These are phyloP conservation scores for Brachionichthys hirsutus DNA, from an alignment of 2,113 vertebrate species.

Conservation along the genomic window DNA sequence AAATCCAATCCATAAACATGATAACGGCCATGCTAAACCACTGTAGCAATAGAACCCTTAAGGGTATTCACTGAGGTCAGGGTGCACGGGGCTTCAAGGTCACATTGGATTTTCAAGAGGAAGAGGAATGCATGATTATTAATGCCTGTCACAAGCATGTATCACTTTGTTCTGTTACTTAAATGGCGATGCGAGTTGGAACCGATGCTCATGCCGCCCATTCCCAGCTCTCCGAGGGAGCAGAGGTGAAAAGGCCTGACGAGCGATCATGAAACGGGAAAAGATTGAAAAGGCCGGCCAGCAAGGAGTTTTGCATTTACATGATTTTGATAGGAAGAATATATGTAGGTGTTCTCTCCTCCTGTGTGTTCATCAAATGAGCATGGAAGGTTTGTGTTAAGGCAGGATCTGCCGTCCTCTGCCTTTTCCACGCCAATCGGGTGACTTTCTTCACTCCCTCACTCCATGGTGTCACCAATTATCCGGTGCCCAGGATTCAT, in stretches of 20 bases:
- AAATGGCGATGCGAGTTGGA: constrained; percentile 1
- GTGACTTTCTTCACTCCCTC: constrained; percentile 67
- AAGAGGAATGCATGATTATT: no score
- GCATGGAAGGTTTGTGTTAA: constrained; percentile 58
- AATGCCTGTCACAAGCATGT: background rate
- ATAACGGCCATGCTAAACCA: no score
- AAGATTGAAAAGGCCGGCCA: constrained; percentile 31
- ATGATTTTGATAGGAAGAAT: constrained; percentile 45
- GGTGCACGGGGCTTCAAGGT: background rate
- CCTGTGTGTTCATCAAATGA: constrained; percentile 68
- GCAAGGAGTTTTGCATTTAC: constrained; percentile 38
- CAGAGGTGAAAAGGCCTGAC: constrained; percentile 22
- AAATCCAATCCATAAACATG: no score
- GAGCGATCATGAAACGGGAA: constrained; percentile 31
- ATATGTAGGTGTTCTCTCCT: constrained; percentile 35
- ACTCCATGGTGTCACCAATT: constrained; percentile 86
- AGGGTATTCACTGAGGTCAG: background rate
- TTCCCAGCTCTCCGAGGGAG: constrained; percentile 22
- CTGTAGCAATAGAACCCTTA: background rate
- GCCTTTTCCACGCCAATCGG: constrained; percentile 55
- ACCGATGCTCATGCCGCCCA: background rate
- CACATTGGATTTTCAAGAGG: background rate
- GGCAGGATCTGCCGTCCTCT: constrained; percentile 60
- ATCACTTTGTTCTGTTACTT: background rate
- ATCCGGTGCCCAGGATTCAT: constrained; percentile 82